A percentile compares a stretch with the other conserved stretches of the same genome.
These are phyloP conservation scores for Artemisiospiza belli DNA, from an alignment of 2,113 vertebrate species.

Conservation along the genomic window DNA sequence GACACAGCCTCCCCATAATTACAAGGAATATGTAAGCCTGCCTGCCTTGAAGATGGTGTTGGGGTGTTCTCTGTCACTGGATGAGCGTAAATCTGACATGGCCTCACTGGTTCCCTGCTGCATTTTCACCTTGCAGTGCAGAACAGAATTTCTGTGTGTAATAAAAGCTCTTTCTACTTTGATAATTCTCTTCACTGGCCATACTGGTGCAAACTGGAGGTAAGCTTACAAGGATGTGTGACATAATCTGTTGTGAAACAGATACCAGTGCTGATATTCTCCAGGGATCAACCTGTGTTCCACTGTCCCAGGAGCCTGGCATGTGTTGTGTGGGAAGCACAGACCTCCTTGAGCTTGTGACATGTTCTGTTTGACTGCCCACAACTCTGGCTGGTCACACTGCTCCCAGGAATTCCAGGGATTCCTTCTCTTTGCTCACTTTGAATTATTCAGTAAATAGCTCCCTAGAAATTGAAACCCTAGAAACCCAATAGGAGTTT, in stretches of 20 bases:
- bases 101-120: not conserved
- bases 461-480: not conserved
- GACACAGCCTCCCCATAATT: not conserved
- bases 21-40: not conserved
- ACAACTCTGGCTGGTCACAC: rapidly evolving
- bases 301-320: not conserved
- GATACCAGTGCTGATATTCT: not conserved
- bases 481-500: no score
- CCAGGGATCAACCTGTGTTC: not conserved
- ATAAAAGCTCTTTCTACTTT: not conserved
- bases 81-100: not conserved
- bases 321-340: not conserved
- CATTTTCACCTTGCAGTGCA: not conserved
- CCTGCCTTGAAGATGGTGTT: not conserved
- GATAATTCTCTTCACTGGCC: not conserved
- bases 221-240: not conserved
- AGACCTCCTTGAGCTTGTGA: not conserved
- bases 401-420: not conserved
- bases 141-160: not conserved
- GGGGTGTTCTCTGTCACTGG: not conserved
- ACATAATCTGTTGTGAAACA: not conserved
- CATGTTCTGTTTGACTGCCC: not conserved
- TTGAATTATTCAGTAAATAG: not conserved
- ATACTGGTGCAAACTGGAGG: not conserved
- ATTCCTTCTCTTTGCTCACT: not conserved